Conservation (phyloP, 1,140 invertebrate species). For the Pseudomyrmex dendroicus region DNA sequence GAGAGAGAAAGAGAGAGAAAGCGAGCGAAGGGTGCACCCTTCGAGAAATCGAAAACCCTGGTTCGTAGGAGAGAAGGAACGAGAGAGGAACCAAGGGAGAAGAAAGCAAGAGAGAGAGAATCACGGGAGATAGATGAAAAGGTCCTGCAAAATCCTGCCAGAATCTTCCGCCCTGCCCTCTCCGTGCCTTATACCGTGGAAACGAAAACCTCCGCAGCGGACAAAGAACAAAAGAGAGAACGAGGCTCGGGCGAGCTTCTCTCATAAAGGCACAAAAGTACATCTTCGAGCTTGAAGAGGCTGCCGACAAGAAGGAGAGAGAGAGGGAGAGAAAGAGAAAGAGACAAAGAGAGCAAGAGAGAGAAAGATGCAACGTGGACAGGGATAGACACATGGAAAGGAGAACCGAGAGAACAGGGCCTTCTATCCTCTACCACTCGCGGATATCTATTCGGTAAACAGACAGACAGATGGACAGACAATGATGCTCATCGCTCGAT, state of each 20-base stretch:
- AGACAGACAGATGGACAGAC: constrained; percentile 81
- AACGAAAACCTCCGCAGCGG: constrained; percentile 77
- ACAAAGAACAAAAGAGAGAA: constrained; percentile 81
- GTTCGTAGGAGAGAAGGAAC: background rate
- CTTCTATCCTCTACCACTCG: constrained; percentile 61
- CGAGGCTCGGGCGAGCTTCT: constrained; percentile 71
- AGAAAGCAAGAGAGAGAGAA: constrained; percentile 23
- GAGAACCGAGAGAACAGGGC: constrained; percentile 38
- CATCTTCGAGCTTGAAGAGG: constrained; percentile 71
- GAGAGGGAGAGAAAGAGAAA: constrained; percentile 16
- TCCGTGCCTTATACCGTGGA: constrained; percentile 59
- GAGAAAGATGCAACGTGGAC: constrained; percentile 12
- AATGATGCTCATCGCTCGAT: constrained; percentile 84
- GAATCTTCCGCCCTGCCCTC: constrained; percentile 33
- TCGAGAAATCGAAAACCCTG: constrained; percentile 63
- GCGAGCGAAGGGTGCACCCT: constrained; percentile 43
- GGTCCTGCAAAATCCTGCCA: constrained; percentile 67
- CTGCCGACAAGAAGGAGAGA: constrained; percentile 43
- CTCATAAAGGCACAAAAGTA: constrained; percentile 82
- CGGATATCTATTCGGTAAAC: constrained; percentile 84
- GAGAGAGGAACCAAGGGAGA: constrained; percentile 14
- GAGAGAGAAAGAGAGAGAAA: no score
- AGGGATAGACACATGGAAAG: constrained; percentile 3
- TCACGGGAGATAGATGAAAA: constrained; percentile 59
- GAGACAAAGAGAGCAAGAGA: constrained; percentile 8